A percentile compares a stretch with the other conserved stretches of the same genome.
phyloP scores from a whole-genome alignment of 1,140 invertebrate species.

The Araneus ventricosus region DNA sequence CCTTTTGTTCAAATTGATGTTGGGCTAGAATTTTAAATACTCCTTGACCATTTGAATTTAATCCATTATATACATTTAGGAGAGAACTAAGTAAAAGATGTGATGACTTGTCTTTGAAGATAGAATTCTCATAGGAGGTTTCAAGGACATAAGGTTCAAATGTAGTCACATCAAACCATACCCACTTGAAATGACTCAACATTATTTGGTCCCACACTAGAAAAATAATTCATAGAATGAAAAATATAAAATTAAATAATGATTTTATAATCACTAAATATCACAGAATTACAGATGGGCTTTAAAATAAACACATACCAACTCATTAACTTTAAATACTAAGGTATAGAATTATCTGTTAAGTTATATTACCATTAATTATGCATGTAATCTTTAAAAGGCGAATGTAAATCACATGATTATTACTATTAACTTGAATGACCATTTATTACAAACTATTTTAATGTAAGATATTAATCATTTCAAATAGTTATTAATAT shows the following conservation, averaged over 20 bases:
- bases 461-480: too few relatives aligned
- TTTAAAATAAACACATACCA: background rate
- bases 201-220: constrained; percentile 94
- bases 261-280: background rate
- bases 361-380: too few relatives aligned
- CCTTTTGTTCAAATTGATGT: constrained; percentile 68
- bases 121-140: constrained; percentile 92
- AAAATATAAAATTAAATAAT: constrained; percentile 55
- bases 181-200: constrained; percentile 90
- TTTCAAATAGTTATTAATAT: too few relatives aligned
- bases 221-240: constrained; percentile 77
- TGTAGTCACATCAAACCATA: constrained; percentile 92
- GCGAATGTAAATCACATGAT: too few relatives aligned
- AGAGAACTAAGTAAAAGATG: constrained; percentile 90
- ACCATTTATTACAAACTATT: too few relatives aligned
- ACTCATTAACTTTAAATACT: too few relatives aligned
- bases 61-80: constrained; percentile 91
- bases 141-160: constrained; percentile 91
- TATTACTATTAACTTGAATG: too few relatives aligned
- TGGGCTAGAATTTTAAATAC: constrained; percentile 88
- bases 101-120: constrained; percentile 86
- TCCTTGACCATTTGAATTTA: constrained; percentile 91
- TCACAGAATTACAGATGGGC: background rate
- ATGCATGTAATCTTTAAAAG: too few relatives aligned
- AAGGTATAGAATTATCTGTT: too few relatives aligned